Base-by-base conservation (phyloP, 1,140 invertebrate species). In the Periplaneta americana region DNA sequence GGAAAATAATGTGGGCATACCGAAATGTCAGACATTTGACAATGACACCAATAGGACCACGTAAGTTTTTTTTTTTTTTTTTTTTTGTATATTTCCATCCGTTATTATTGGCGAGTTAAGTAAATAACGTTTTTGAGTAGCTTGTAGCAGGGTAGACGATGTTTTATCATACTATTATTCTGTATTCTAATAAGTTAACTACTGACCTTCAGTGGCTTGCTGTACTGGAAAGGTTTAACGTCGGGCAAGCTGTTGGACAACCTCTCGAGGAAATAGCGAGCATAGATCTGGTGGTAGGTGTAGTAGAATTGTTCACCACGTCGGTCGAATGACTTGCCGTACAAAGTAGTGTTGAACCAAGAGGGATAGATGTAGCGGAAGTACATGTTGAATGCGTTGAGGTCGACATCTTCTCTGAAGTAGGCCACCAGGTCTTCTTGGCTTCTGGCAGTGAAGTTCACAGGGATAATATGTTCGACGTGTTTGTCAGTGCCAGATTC, bases 341-440 rank as follows among this genome's bases (percentile, higher is more conserved):
- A 89, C 17, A 89, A 83, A 33, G 90, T 87, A 82, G 89, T 88
- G 83, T 87, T 88, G 91, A 93, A 89, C 89, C 91, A 94, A 87
- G 87, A 89, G 5, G 94, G 93, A 83, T 91, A 92, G 32, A 91
- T 90, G 34, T 94, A 83, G 80, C 92, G 90, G 75, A 90, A 88
- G 84, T 93, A 93, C 84, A 91, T 92, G 86, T 95, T 94, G 84
- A 92, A 93, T 1, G 91, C 86, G 84, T 94, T 94, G n/a, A 95
- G 88, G 82, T 91, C 92, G 80, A 92, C 88, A 86, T 95, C 95
- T 83, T 96, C 92, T 0, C 93, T 93, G 89, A 93, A 96, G 86
- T 96, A 96, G 32, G 90, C 88, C 31, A 96, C 76, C 79, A 91
- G 87, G 81, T 91, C 89, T 84, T 95, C 93, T 3, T 88, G 85